A percentile compares a stretch with the other conserved stretches of the same genome.
Conservation (phyloP, 2,113 vertebrate species). For the Colius striatus region DNA sequence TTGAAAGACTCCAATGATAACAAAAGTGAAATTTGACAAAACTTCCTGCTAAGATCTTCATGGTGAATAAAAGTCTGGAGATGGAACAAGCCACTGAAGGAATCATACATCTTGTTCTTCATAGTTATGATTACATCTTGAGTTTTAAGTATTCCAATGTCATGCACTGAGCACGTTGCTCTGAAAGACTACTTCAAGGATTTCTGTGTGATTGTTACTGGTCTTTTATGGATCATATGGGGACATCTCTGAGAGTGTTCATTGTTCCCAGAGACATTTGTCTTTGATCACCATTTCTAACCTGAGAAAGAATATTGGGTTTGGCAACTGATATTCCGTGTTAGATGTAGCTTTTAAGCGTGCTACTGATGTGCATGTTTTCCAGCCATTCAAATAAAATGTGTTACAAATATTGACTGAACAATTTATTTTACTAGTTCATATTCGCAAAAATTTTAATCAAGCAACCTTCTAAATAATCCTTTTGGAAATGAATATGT, state of each 20-base stretch:
- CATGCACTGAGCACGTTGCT: not conserved
- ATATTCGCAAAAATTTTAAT: not conserved
- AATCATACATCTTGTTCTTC: not conserved
- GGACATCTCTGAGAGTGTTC: not conserved
- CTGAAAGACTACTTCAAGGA: not conserved
- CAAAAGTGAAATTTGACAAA: not conserved
- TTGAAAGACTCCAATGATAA: not conserved
- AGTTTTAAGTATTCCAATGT: not conserved
- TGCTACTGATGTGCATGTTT: not conserved
- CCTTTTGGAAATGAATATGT: not conserved
- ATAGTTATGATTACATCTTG: not conserved
- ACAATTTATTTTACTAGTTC: not conserved
- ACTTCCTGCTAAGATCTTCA: not conserved
- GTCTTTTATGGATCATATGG: not conserved
- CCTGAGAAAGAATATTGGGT: not conserved
- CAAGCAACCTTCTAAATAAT: not conserved
- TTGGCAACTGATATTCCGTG: not conserved
- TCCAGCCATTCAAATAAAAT: not conserved
- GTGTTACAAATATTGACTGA: not conserved
- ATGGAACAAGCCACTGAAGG: not conserved
- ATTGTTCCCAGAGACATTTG: not conserved
- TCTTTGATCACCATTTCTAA: not conserved
- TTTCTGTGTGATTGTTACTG: not conserved
- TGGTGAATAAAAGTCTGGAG: not conserved
- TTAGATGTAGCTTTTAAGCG: not conserved